Percentiles rank a stretch among this genome's conserved stretches.
These are phyloP conservation scores for Tridacna crocea DNA, from an alignment of 2,888 invertebrate genomes.

Conservation along the genomic window DNA sequence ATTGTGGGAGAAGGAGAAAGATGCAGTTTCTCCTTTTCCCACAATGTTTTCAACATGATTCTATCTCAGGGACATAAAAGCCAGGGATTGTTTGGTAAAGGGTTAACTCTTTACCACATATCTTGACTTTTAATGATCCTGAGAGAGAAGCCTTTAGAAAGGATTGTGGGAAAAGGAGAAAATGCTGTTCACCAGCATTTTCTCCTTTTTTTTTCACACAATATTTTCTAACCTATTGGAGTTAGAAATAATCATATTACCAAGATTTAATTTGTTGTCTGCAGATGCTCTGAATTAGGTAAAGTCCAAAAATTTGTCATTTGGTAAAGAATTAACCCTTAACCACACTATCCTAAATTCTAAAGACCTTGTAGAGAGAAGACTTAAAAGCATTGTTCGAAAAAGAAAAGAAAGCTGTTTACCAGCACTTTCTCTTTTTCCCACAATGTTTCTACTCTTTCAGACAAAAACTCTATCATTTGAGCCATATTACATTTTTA, in stretches of 20 bases:
- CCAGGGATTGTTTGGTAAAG: background rate
- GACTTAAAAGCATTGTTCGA: background rate
- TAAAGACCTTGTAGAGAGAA: background rate
- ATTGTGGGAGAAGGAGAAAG: too few relatives aligned
- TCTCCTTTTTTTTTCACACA: too few relatives aligned
- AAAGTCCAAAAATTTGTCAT: too few relatives aligned
- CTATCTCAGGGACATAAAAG: too few relatives aligned
- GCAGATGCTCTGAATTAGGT: too few relatives aligned
- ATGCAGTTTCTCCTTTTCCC: background rate
- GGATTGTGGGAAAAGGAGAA: background rate
- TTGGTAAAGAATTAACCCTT: background rate
- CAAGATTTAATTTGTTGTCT: too few relatives aligned
- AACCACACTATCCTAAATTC: background rate
- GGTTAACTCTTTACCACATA: background rate
- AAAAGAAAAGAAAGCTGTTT: background rate
- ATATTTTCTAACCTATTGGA: too few relatives aligned
- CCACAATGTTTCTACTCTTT: too few relatives aligned
- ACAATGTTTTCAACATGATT: background rate
- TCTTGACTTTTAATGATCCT: background rate
- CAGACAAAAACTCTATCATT: too few relatives aligned
- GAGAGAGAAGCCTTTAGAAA: background rate
- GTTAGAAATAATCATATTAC: too few relatives aligned
- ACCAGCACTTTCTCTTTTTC: background rate
- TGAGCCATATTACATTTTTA: too few relatives aligned
- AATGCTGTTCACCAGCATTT: background rate